A percentile compares a stretch with the other conserved stretches of the same genome.
These are phyloP conservation scores for Antrozous pallidus DNA, from an alignment of 2,797 vertebrate species.

Conservation along the genomic window DNA sequence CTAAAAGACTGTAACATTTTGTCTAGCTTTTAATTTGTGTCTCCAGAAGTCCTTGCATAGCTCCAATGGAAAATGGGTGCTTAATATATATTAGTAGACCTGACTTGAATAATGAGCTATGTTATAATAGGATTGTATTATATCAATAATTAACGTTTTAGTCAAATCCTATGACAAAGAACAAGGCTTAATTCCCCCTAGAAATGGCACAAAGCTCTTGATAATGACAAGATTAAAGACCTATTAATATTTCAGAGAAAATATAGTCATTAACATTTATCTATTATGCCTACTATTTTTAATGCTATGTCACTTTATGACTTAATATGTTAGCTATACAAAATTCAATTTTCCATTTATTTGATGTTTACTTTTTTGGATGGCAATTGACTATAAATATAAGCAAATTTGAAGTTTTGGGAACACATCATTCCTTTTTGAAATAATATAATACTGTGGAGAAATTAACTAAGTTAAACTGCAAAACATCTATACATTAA, in stretches of 20 bases:
- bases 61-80: background rate
- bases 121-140: conserved; percentile 62
- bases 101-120: conserved; percentile 65
- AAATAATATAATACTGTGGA: background rate
- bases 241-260: conserved; percentile 58
- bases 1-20: background rate
- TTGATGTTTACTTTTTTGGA: background rate
- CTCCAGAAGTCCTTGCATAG: background rate
- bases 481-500: background rate
- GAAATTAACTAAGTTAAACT: background rate
- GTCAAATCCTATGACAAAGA: conserved; percentile 58
- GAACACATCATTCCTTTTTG: background rate
- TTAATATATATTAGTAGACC: conserved; percentile 46
- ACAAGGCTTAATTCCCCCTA: conserved; percentile 54
- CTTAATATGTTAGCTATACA: background rate
- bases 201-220: conserved; percentile 47
- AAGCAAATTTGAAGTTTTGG: background rate
- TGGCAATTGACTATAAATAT: background rate
- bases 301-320: background rate
- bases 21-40: conserved; percentile 1
- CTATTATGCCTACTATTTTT: conserved; percentile 32
- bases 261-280: conserved; percentile 23
- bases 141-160: conserved; percentile 74
- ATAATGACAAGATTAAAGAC: conserved; percentile 64
- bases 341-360: background rate